Evolutionary conservation across 2,888 invertebrate genomes (phyloP).

Genomic region (Clivina fossor): DNA sequence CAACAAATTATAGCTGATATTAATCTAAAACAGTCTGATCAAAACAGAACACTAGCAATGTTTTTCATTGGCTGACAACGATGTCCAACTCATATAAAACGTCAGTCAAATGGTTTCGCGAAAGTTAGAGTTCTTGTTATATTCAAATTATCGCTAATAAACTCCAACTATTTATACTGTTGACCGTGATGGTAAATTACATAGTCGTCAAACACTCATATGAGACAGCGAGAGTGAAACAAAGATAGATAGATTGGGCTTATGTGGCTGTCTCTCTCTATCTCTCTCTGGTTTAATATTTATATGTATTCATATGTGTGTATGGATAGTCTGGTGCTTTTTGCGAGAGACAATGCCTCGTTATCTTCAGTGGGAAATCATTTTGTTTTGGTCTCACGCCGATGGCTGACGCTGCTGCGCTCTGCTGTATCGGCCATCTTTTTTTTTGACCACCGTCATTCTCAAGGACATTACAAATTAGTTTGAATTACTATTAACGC

Average conservation of each 20-base stretch:
- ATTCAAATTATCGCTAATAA: conserved; percentile 20
- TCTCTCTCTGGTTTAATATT: too few species aligned
- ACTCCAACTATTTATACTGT: conserved; percentile 19
- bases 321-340: conserved; percentile 26
- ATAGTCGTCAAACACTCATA: conserved; percentile 4
- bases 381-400: conserved; percentile 42
- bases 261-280: too few species aligned
- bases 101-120: too few species aligned
- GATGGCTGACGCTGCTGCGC: conserved; percentile 52
- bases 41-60: too few species aligned
- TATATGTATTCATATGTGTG: too few species aligned
- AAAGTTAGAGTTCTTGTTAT: not conserved
- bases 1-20: too few species aligned
- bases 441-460: not conserved
- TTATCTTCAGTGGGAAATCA: conserved; percentile 29
- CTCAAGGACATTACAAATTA: conserved; percentile 27
- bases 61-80: too few species aligned
- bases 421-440: conserved; percentile 46
- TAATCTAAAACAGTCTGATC: too few species aligned
- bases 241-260: too few species aligned
- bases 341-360: conserved; percentile 28
- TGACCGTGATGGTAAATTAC: conserved; percentile 25
- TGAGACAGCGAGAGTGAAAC: not conserved
- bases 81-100: too few species aligned
- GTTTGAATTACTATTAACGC: too few species aligned